Base-by-base conservation (phyloP, 1,140 invertebrate species). In the Zaprionus africanus region DNA sequence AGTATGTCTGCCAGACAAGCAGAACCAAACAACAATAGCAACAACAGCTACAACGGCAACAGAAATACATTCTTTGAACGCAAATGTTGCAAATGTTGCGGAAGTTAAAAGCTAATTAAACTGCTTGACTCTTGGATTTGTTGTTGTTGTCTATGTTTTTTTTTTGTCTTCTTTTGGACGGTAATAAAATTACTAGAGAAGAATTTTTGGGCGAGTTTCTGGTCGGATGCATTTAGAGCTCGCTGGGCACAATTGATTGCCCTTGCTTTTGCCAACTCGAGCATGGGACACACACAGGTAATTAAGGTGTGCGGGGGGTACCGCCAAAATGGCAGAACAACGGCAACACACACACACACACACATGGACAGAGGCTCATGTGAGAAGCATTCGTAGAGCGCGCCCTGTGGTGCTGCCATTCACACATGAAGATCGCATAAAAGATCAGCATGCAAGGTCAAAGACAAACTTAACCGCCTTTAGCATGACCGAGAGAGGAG, bases 51-150 rank as follows among this genome's bases (percentile, higher is more conserved):
- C 46, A 51, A 51, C 46, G 19, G 19, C 46, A 49, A 49, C 46
- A 22, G 46, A 54, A 63, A 85, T 51, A 81, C 67, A 58, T 84
- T 88, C 71, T 81, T 76, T 60, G 15, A 70, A 74, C 68, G 56
- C 70, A 78, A 84, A 81, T 76, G 71, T 58, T 75, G 63, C 64
- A 64, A 76, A 75, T 82, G 71, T 88, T 90, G 85, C 85, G 85
- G 85, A 90, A 90, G 85, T 90, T 84, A 90, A 90, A 74, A 88
- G 72, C 81, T 90, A 90, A 90, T 90, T 90, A 90, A 88, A 84
- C 66, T 74, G 85, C 78, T 90, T 85, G 84, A 76, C 85, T 69
- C 63, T 68, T 68, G 51, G 5, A 46, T 46, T 2, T 17, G n/a
- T 15, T 43, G 41, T 2, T 46, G 41, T 43, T 26, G 31, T 57